Base-by-base conservation (phyloP, 2,888 invertebrate genomes). In the Isoperla grammatica region DNA sequence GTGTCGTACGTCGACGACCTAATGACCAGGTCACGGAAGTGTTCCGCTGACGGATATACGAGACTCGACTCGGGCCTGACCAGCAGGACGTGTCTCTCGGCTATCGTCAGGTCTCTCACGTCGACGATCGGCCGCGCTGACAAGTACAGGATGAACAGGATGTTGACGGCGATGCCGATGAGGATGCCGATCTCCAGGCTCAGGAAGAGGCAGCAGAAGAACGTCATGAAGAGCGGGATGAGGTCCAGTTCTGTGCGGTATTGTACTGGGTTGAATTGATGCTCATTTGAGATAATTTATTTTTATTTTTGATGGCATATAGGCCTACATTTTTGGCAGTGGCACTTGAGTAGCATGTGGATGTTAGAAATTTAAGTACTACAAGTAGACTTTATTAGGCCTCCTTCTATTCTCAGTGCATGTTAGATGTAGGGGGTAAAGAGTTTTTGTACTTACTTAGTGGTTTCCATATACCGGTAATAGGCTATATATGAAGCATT, bases 31-130 rank as follows among this genome's bases (percentile, higher is more conserved):
- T 78, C 75, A 49, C 81, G 74, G 67, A 92, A 78, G 75, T 82
- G 85, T 75, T 90, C 90, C 0, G 90, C 88, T 2, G 90, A 86
- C n/a, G 91, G 87, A 76, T 89, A 92, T 59, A 84, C 78, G 55
- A 92, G 77, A 68, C 84, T 83, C 66, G 86, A 84, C 71, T 85
- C 84, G 56, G 90, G 85, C 60, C 79, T 80, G 45, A 87, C 83
- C 66, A 87, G 71, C 67, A 83, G 12, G 19, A 45, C 37, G n/a
- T 12, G 39, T 17, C n/a, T 22, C 20, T 6, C 35, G 60, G 65
- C 67, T 64, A 71, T 71, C 60, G 66, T 69, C 45, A 70, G 65
- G 62, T 69, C 68, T n/a, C 69, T 61, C 19, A 71, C 65, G 22
- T 68, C 62, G 3, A 78, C 68, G 13, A 69, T 63, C 0, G 82